Evolutionary conservation across 2,797 vertebrate genomes (phyloP).

Genomic region (Pelobates cultripes): DNA sequence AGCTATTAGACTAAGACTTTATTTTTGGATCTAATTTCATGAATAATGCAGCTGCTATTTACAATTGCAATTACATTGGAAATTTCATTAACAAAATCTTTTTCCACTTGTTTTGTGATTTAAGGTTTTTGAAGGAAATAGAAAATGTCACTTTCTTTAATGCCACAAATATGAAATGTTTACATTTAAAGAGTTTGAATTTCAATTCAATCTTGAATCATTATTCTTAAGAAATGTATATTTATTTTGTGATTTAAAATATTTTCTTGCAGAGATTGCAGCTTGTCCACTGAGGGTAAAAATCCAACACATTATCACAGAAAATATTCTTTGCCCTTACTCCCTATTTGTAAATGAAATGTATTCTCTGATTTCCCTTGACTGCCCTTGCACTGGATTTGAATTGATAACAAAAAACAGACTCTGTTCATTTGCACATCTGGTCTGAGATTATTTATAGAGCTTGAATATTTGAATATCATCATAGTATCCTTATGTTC

Average conservation of each 20-base stretch:
- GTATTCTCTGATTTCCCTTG: constrained; percentile 38
- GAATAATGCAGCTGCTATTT: too few relatives aligned
- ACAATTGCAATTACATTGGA: too few relatives aligned
- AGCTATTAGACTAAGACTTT: too few relatives aligned
- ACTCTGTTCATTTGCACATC: constrained; percentile 34
- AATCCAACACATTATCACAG: constrained; percentile 21
- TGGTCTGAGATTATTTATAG: constrained; percentile 44
- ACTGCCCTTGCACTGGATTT: constrained; percentile 32
- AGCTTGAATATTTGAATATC: constrained; percentile 36
- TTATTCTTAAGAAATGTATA: constrained; percentile 12
- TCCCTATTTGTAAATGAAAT: constrained; percentile 44
- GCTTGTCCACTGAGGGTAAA: constrained; percentile 21
- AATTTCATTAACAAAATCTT: too few relatives aligned
- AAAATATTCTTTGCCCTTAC: constrained; percentile 37
- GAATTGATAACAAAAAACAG: constrained; percentile 35
- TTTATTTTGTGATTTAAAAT: constrained; percentile 16
- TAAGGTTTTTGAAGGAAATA: too few relatives aligned
- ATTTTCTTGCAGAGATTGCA: constrained; percentile 10
- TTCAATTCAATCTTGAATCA: background rate
- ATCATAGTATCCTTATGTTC: constrained; percentile 13
- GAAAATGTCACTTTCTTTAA: background rate
- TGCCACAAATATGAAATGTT: background rate
- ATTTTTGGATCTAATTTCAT: too few relatives aligned
- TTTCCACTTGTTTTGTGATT: too few relatives aligned
- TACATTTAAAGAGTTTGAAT: background rate